Evolutionary conservation across 2,888 invertebrate species (phyloP).

Genomic region (Limnephilus marmoratus): DNA sequence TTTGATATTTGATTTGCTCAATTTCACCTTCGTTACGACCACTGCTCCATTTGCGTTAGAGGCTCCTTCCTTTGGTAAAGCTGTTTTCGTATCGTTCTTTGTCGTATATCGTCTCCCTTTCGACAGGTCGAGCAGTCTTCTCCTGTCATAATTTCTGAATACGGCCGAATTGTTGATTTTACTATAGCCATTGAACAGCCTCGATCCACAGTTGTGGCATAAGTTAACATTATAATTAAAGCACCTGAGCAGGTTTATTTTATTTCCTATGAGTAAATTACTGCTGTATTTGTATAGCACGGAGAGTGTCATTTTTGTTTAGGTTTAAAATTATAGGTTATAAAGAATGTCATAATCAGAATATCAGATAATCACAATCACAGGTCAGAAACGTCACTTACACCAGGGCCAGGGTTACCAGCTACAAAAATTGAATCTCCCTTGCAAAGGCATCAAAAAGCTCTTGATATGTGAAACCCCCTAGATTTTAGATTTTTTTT

Average conservation of each 20-base stretch:
- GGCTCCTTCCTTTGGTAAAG: background rate
- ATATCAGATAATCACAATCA: conserved; percentile 10
- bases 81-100: conserved; percentile 30
- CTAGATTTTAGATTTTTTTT: too few species aligned
- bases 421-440: too few species aligned
- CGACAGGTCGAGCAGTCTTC: conserved; percentile 48
- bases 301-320: conserved; percentile 56
- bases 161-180: conserved; percentile 34
- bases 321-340: conserved; percentile 50
- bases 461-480: too few species aligned
- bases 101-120: conserved; percentile 48
- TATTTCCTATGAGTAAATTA: conserved; percentile 50
- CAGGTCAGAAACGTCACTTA: conserved; percentile 17
- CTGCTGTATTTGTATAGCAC: conserved; percentile 47
- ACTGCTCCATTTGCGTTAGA: conserved; percentile 15
- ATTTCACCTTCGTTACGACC: conserved; percentile 73
- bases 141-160: conserved; percentile 49
- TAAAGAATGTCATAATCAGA: conserved; percentile 46
- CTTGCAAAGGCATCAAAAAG: too few species aligned
- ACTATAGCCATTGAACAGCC: conserved; percentile 44
- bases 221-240: conserved; percentile 38
- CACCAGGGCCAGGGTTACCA: too few species aligned
- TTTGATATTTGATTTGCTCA: conserved; percentile 77
- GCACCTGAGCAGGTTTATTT: conserved; percentile 36
- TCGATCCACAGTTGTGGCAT: conserved; percentile 54